Conservation (phyloP, 2,113 vertebrate genomes). For the Eulacestoma nigropectus region DNA sequence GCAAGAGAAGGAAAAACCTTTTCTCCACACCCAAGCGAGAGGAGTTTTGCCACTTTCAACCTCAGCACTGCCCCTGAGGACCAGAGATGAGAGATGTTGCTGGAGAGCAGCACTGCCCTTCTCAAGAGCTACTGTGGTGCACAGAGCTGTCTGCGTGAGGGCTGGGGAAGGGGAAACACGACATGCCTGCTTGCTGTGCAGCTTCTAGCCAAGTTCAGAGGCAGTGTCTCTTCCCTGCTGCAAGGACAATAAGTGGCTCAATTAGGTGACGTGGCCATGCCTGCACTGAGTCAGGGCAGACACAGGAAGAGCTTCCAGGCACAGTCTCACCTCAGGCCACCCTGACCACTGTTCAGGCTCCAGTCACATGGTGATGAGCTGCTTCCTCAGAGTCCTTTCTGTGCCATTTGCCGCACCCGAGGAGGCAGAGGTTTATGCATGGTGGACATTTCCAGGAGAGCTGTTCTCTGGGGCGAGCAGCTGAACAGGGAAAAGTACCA, state of each 20-base stretch:
- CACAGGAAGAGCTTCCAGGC: not conserved
- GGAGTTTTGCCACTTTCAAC: not conserved
- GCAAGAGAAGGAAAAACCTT: not conserved
- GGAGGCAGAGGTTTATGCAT: not conserved
- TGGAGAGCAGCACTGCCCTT: not conserved
- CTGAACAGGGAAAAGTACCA: not conserved
- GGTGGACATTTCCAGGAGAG: not conserved
- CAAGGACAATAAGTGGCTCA: not conserved
- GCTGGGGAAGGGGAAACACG: not conserved
- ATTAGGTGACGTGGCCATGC: not conserved
- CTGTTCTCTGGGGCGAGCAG: not conserved
- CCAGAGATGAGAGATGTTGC: not conserved
- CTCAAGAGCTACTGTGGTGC: not conserved
- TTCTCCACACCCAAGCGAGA: rapidly evolving
- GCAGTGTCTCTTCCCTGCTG: not conserved
- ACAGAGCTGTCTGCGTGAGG: not conserved
- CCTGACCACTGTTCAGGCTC: not conserved
- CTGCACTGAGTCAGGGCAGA: not conserved
- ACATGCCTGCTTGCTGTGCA: not conserved
- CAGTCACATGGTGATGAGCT: not conserved
- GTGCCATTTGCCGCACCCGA: not conserved
- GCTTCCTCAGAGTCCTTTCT: not conserved
- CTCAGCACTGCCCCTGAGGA: not conserved
- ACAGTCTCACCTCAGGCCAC: not conserved
- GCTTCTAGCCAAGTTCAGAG: not conserved